A percentile compares a stretch with the other conserved stretches of the same genome.
phyloP scores from a whole-genome alignment of 2,888 invertebrate genomes.

The Limnephilus rhombicus region DNA sequence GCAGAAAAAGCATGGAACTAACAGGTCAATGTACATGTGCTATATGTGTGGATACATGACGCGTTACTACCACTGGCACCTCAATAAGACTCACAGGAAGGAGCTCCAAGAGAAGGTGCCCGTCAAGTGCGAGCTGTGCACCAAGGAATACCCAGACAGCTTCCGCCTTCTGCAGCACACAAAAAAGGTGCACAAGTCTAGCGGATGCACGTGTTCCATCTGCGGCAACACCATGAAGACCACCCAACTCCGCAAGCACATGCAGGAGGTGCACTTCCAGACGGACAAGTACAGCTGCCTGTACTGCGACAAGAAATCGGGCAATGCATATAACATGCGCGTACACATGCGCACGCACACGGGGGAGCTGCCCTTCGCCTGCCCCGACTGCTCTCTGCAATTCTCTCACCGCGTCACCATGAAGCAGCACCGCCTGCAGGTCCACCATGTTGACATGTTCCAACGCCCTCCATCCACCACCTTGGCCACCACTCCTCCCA shows the following conservation, averaged over 20 bases:
- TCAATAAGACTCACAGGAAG: not conserved
- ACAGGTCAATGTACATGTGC: not conserved
- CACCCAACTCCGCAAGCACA: not conserved
- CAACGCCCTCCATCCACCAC: not conserved
- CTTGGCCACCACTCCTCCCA: not conserved
- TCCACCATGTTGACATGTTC: conserved; percentile 25
- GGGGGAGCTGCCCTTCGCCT: conserved; percentile 9
- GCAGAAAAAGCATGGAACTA: not conserved
- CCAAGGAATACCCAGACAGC: not conserved
- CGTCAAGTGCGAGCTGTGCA: not conserved
- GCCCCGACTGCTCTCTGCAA: not conserved
- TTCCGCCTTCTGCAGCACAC: not conserved
- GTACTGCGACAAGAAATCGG: not conserved
- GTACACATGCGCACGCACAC: conserved; percentile 9
- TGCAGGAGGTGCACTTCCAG: not conserved
- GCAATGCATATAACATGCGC: not conserved
- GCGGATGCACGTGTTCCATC: not conserved
- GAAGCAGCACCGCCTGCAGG: conserved; percentile 22
- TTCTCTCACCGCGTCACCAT: conserved; percentile 22
- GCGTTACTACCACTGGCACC: not conserved
- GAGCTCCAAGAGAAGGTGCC: not conserved
- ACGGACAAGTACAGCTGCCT: not conserved
- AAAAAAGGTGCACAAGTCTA: not conserved
- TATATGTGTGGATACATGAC: not conserved
- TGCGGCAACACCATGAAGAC: not conserved